phyloP scores from a whole-genome alignment of 2,888 invertebrate species.

The Hemithea aestivaria region DNA sequence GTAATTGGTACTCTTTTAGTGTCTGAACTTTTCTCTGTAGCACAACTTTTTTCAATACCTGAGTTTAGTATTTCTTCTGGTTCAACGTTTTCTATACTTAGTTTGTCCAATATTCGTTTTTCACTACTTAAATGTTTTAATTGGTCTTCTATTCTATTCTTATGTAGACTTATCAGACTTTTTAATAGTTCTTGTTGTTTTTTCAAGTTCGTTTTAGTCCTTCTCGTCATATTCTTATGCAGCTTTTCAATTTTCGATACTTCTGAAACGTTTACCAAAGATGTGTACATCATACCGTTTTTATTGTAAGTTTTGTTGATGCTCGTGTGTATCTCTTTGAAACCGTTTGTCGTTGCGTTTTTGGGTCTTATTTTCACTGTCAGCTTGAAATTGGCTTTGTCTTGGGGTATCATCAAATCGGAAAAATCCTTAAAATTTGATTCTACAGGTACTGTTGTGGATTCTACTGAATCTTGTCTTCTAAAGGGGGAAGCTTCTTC shows the following conservation, averaged over 20 bases:
- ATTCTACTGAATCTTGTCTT: too few relatives aligned
- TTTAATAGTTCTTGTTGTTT: constrained; percentile 22
- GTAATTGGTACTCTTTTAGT: constrained; percentile 25
- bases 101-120: constrained; percentile 40
- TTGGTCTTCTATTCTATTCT: constrained; percentile 48
- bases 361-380: constrained; percentile 62
- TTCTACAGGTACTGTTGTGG: too few relatives aligned
- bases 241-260: constrained; percentile 56
- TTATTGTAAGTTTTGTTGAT: constrained; percentile 64
- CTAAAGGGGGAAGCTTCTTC: constrained; percentile 30
- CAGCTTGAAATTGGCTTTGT: constrained; percentile 48
- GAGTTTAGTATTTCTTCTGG: constrained; percentile 28
- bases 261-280: constrained; percentile 61
- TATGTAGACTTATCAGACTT: constrained; percentile 44
- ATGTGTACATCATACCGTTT: constrained; percentile 54
- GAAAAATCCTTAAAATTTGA: too few relatives aligned
- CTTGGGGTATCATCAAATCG: constrained; percentile 31
- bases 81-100: constrained; percentile 13
- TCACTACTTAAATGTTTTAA: constrained; percentile 45
- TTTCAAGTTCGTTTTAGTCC: constrained; percentile 28
- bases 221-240: constrained; percentile 28
- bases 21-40: too few relatives aligned
- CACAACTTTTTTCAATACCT: too few relatives aligned
- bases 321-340: constrained; percentile 63
- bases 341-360: constrained; percentile 45